Conservation (phyloP, 2,113 vertebrate genomes). For the Phaethornis superciliosus region DNA sequence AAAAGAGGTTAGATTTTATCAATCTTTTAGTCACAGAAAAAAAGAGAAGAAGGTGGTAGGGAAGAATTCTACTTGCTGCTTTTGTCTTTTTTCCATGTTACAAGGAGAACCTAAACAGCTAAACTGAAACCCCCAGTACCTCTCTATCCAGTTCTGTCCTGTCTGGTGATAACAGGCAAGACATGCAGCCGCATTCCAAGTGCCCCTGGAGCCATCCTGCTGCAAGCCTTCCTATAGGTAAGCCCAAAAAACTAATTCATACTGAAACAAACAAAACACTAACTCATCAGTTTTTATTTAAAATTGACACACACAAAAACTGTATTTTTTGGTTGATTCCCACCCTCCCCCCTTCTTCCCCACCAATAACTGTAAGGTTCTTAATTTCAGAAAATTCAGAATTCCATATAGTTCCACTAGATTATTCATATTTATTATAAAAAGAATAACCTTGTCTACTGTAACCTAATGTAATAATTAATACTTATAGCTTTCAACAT, state of each 20-base stretch:
- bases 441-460: neutral
- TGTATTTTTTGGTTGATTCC: neutral
- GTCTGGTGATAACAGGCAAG: neutral
- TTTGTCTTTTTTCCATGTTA: neutral
- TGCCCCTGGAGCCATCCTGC: neutral
- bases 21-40: neutral
- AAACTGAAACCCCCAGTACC: neutral
- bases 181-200: neutral
- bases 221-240: neutral
- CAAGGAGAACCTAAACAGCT: neutral
- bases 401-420: neutral
- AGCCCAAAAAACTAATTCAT: neutral
- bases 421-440: neutral
- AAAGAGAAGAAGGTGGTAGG: neutral
- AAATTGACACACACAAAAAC: neutral
- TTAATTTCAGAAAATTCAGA: neutral
- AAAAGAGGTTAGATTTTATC: neutral
- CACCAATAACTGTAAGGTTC: neutral
- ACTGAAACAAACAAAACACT: neutral
- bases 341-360: accelerated
- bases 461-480: neutral
- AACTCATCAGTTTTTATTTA: neutral
- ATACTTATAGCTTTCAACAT: neutral
- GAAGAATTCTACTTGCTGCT: neutral
- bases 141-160: neutral